Evolutionary conservation across 2,113 vertebrate genomes (phyloP), one percentile per base, ranked within the genome.

Genomic region (Paracanthobrama guichenoti): DNA sequence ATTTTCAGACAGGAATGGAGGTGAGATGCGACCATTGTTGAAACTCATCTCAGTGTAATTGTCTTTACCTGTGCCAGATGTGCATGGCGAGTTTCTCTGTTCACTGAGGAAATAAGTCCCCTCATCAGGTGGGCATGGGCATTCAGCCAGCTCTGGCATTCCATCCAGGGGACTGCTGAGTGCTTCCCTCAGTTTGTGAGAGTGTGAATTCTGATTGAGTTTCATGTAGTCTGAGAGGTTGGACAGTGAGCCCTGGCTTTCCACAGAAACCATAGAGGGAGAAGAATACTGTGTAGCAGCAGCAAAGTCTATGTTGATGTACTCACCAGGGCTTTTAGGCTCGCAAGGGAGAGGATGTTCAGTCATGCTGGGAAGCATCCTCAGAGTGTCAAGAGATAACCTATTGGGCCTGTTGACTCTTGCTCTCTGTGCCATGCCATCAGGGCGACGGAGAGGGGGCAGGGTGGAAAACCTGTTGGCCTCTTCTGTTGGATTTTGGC

Each of bases 1-100:
- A 88, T 94, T 94, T 81, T 94, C 89, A 62, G 90, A 90, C 0
- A 94, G 48, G 95, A 94, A 18, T 93, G 93, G 2, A 95, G 92
- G 16, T 93, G 93, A 66, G 93, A 92, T 39, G 94, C 92, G 14
- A 92, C 92, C 86, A 92, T 50, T 91, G 14, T 93, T 92, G 31
- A 97, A 96, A 82, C 94, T 95, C 96, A 98, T 98, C 92, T 98
- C 97, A 0, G 97, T 96, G 88, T 98, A 99, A 91, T 97, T 97
- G 11, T 95, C 92, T 79, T 90, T 93, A 59, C 87, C 90, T 9
- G 81, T 71, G 77, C 81, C 0, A 67, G 90, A 44, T 91, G 92
- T 81, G 93, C 86, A 89, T 35, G 28, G 88, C 55, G 88, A 89
- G 91, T 74, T 90, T 90, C 0, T 31, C 92, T 2, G 80, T 66